phyloP scores from a whole-genome alignment of 2,113 vertebrate genomes.

The Hyperoodon ampullatus region DNA sequence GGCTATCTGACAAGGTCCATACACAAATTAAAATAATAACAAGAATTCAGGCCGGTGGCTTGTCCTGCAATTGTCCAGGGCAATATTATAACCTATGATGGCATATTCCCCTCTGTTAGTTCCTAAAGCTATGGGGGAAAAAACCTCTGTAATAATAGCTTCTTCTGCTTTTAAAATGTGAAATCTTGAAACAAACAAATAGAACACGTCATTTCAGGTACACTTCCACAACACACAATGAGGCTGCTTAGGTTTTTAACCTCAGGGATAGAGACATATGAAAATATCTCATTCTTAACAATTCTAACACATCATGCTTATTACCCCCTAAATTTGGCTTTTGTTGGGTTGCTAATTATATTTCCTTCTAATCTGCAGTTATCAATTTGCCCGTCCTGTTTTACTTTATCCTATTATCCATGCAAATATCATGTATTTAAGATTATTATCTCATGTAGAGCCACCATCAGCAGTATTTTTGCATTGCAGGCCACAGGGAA shows the following conservation, averaged over 20 bases:
- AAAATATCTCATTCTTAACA: neutral
- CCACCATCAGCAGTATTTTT: conserved; percentile 29
- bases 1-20: conserved; percentile 61
- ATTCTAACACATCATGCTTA: conserved; percentile 57
- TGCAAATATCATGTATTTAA: conserved; percentile 66
- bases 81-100: conserved; percentile 7
- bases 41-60: conserved; percentile 44
- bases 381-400: conserved; percentile 71
- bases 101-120: neutral
- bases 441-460: conserved; percentile 55
- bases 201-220: neutral
- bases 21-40: conserved; percentile 70
- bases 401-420: conserved; percentile 71
- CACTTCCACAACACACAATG: neutral
- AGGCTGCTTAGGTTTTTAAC: neutral
- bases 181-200: conserved; percentile 41
- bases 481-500: neutral
- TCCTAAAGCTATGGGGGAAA: conserved; percentile 5
- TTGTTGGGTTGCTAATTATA: conserved; percentile 73
- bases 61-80: conserved; percentile 32
- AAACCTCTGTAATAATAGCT: neutral
- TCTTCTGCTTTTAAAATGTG: conserved; percentile 35
- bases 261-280: conserved; percentile 14
- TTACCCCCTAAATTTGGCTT: conserved; percentile 65
- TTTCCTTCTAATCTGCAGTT: conserved; percentile 67